These are phyloP conservation scores for Muntiacus muntjak DNA, from an alignment of 2,113 vertebrate genomes.

Conservation along the genomic window DNA sequence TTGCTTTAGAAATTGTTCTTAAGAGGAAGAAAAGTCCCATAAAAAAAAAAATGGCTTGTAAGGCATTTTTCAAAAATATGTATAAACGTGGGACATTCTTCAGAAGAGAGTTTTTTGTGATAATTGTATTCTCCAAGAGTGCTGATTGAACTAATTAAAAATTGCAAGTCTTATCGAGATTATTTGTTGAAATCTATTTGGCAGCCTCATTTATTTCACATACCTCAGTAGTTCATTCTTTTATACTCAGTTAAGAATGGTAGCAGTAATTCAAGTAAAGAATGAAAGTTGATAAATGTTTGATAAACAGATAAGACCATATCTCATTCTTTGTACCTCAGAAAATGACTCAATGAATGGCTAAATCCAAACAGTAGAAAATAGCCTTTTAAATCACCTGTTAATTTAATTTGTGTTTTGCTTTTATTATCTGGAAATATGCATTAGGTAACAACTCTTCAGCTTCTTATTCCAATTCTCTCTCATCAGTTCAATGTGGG, in stretches of 20 bases:
- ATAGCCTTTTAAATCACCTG: background rate
- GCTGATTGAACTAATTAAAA: slow-evolving; percentile 59
- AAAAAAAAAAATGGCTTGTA: slow-evolving; percentile 41
- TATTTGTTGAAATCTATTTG: slow-evolving; percentile 47
- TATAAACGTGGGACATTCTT: slow-evolving; percentile 10
- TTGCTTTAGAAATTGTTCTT: slow-evolving; percentile 52
- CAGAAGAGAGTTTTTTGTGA: slow-evolving; percentile 1
- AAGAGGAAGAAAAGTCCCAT: background rate
- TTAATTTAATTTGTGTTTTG: slow-evolving; percentile 46
- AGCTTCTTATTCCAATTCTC: background rate
- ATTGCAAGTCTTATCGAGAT: slow-evolving; percentile 29
- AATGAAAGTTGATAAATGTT: slow-evolving; percentile 23
- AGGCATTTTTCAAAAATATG: background rate
- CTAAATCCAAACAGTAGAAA: background rate
- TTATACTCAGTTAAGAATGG: background rate
- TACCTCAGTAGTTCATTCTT: background rate
- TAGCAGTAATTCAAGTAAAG: background rate
- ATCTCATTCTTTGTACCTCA: background rate
- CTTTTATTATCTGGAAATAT: slow-evolving; percentile 26
- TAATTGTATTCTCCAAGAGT: slow-evolving; percentile 17
- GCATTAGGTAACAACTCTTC: slow-evolving; percentile 1
- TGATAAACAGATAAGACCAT: slow-evolving; percentile 3
- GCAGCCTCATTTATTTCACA: background rate
- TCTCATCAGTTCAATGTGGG: background rate
- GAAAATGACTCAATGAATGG: background rate